These are phyloP conservation scores for Helicoverpa armigera DNA, from an alignment of 1,140 invertebrate species.

Conservation along the genomic window DNA sequence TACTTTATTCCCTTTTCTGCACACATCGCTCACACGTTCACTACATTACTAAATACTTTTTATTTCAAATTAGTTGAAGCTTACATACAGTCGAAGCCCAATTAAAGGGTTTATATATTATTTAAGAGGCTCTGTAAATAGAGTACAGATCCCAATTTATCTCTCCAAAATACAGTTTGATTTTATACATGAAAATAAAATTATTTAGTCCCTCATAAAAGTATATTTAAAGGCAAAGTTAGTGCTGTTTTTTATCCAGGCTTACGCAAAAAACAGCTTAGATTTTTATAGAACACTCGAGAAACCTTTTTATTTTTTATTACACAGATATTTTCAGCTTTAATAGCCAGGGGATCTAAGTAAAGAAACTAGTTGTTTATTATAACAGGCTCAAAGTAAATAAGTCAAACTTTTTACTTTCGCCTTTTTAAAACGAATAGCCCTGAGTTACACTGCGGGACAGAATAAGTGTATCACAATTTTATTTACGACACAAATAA, in stretches of 20 bases:
- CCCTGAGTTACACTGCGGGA: background rate
- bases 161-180: constrained; percentile 1
- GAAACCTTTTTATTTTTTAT: background rate
- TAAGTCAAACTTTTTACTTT: constrained; percentile 7
- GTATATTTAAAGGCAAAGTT: background rate
- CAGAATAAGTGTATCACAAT: constrained; percentile 8
- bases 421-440: background rate
- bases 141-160: background rate
- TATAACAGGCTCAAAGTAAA: background rate
- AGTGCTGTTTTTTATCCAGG: background rate
- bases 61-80: background rate
- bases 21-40: background rate
- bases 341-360: background rate
- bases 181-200: background rate
- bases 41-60: background rate
- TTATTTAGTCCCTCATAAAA: background rate
- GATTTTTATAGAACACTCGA: constrained; percentile 3
- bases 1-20: background rate
- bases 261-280: background rate
- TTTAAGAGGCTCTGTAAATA: background rate
- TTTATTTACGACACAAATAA: constrained; percentile 28
- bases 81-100: background rate
- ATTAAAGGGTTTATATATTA: background rate
- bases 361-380: background rate
- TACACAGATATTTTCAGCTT: constrained; percentile 1